These are phyloP conservation scores for Halcyon senegalensis DNA, from an alignment of 2,113 vertebrate genomes.

Conservation along the genomic window DNA sequence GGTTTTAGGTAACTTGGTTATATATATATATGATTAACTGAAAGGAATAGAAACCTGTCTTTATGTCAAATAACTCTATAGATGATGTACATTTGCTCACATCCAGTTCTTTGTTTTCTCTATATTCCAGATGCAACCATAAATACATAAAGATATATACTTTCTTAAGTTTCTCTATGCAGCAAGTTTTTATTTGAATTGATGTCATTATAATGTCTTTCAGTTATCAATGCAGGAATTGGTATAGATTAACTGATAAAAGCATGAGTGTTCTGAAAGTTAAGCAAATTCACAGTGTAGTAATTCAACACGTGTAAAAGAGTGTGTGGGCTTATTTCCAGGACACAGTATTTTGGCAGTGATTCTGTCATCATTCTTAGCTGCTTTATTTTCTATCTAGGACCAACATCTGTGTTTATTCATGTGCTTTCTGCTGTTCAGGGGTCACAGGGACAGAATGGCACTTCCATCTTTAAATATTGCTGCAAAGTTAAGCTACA, in stretches of 20 bases:
- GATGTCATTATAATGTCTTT: background rate
- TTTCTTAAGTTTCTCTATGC: background rate
- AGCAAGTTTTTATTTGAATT: background rate
- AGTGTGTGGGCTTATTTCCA: background rate
- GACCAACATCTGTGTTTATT: slow-evolving; percentile 26
- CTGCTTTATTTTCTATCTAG: background rate
- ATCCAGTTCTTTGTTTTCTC: background rate
- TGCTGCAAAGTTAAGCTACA: background rate
- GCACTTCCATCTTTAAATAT: background rate
- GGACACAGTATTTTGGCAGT: background rate
- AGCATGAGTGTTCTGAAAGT: background rate
- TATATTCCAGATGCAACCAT: background rate
- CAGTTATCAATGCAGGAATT: background rate
- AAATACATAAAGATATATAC: background rate
- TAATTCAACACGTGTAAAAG: background rate
- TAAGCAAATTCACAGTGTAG: background rate
- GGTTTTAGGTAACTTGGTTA: background rate
- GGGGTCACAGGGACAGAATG: background rate
- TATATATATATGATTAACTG: background rate
- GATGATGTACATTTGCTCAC: background rate
- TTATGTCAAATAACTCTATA: background rate
- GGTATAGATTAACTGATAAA: background rate
- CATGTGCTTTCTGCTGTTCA: background rate
- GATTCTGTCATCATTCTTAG: background rate
- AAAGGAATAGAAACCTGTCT: background rate